phyloP scores from a whole-genome alignment of 2,888 invertebrate species.

The Mongoloraphidia duomilia region DNA sequence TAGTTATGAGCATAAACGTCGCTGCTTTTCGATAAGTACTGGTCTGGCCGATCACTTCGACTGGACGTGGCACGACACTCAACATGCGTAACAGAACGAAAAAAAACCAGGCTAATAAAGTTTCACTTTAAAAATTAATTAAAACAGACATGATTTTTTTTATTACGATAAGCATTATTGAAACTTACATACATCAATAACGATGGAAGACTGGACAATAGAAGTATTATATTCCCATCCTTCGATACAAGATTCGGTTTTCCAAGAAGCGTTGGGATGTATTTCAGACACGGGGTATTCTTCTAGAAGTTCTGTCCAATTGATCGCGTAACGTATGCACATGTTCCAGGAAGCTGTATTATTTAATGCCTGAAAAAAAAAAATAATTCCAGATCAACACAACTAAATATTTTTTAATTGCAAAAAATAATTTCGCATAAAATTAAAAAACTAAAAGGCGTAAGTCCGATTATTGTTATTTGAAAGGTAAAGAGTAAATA shows the following conservation, averaged over 20 bases:
- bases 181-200: constrained; percentile 55
- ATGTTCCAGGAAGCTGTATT: constrained; percentile 39
- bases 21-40: too few species aligned
- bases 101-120: too few species aligned
- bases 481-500: too few species aligned
- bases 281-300: constrained; percentile 19
- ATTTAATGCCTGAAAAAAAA: not conserved
- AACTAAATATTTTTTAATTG: too few species aligned
- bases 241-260: constrained; percentile 49
- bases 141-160: not conserved
- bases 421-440: too few species aligned
- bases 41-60: too few species aligned
- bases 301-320: constrained; percentile 47
- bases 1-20: too few species aligned
- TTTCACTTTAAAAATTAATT: not conserved
- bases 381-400: too few species aligned
- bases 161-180: not conserved
- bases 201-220: constrained; percentile 60
- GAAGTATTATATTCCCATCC: constrained; percentile 70
- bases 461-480: too few species aligned
- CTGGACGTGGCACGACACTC: too few species aligned
- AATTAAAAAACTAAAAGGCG: too few species aligned
- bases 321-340: constrained; percentile 56
- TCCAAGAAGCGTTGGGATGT: constrained; percentile 41
- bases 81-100: too few species aligned